Evolutionary conservation across 2,113 vertebrate genomes (phyloP), one percentile per base, ranked within the genome.

Genomic region (Channa argus): DNA sequence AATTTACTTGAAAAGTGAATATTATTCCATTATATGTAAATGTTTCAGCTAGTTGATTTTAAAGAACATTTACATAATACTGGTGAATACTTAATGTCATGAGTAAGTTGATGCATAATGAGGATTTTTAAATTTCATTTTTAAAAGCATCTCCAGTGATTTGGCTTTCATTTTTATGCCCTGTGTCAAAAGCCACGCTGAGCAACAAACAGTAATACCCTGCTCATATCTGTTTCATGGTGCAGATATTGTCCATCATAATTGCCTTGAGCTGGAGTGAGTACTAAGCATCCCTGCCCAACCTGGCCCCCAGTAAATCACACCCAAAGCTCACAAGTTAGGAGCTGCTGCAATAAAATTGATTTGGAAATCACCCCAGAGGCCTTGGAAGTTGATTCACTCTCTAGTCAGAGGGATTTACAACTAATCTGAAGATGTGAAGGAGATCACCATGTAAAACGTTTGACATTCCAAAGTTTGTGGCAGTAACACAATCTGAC

Each of bases 221-320:
- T 7, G 55, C 47, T 77, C 55, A 2, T 74, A 45, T 71, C 70
- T 59, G 60, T 68, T 82, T 84, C 52, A 80, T 13, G 46, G 63
- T 64, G 53, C 75, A 61, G 66, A 73, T 84, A 76, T 60, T 82
- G 51, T 71, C 72, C 52, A 43, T 79, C 71, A 37, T 15, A 59
- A 72, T 69, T 54, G 52, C 80, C 73, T 79, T 60, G 39, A 70
- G 83, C 80, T 54, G 63, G 36, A 58, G 9, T 64, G 64, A 81
- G 63, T 58, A 15, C 34, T 45, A 24, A 63, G 69, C 62, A 59
- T 65, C 62, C 68, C 14, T 36, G 60, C 54, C 49, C 63, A 58
- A 71, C 65, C 45, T n/a, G 61, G 55, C 58, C 79, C 68, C 66
- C 59, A 14, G 66, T 80, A 89, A 87, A 86, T 87, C 81, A 79